Conservation (phyloP, 2,113 vertebrate genomes). For the Agelaius tricolor region DNA sequence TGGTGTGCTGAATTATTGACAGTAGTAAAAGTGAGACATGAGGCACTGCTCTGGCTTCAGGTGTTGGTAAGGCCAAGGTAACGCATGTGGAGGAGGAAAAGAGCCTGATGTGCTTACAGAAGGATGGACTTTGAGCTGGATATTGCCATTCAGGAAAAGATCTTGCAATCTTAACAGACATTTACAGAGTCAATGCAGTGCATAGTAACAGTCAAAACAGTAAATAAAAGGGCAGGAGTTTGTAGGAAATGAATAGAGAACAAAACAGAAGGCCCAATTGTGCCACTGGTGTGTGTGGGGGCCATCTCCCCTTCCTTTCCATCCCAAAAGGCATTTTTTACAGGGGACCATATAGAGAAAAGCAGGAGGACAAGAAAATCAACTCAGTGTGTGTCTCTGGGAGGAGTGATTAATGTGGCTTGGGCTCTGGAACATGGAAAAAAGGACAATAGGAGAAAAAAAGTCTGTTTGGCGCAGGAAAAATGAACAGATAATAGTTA, state of each 20-base stretch:
- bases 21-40: background rate
- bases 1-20: background rate
- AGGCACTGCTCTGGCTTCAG: accelerated
- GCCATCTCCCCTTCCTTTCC: background rate
- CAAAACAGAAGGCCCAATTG: slow-evolving; percentile 33
- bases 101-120: background rate
- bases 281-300: background rate
- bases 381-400: background rate
- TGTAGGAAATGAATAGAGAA: slow-evolving; percentile 25
- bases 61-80: background rate
- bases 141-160: background rate
- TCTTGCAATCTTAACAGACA: background rate
- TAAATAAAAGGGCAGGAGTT: slow-evolving; percentile 36
- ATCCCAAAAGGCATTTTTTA: slow-evolving; percentile 4
- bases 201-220: slow-evolving; percentile 59
- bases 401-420: background rate
- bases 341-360: background rate
- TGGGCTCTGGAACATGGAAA: background rate
- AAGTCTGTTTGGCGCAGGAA: background rate
- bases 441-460: background rate
- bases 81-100: background rate
- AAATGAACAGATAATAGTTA: background rate
- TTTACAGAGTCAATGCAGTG: background rate
- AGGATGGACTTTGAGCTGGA: background rate
- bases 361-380: background rate